Evolutionary conservation across 2,113 vertebrate genomes (phyloP).

Genomic region (Neotoma lepida): DNA sequence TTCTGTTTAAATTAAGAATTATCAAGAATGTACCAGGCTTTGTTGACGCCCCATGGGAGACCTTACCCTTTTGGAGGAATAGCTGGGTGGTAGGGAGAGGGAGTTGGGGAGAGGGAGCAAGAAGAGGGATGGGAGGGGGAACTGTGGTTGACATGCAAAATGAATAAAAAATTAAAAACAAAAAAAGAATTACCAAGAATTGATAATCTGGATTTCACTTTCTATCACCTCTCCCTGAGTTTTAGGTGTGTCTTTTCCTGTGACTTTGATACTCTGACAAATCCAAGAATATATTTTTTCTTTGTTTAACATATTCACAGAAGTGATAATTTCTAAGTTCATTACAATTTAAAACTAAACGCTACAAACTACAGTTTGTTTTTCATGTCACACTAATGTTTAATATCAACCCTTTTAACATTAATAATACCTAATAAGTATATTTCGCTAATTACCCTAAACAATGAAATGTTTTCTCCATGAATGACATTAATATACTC

Average conservation of each 20-base stretch:
- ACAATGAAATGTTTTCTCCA: not conserved
- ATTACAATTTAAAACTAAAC: not conserved
- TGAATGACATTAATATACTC: not conserved
- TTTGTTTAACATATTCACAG: not conserved
- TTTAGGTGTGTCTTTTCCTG: not conserved
- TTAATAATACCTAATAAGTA: not conserved
- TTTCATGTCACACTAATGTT: not conserved
- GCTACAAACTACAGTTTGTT: not conserved
- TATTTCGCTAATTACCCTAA: not conserved
- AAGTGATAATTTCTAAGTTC: not conserved
- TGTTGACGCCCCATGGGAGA: no score
- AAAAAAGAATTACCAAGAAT: not conserved
- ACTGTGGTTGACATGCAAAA: no score
- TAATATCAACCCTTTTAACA: not conserved
- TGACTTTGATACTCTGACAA: not conserved
- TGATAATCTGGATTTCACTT: not conserved
- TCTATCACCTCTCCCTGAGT: not conserved
- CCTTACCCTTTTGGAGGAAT: no score
- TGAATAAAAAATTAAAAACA: no score
- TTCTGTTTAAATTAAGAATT: not conserved
- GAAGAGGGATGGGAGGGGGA: no score
- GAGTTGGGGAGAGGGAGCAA: no score
- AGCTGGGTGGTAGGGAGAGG: no score
- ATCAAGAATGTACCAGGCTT: no score
- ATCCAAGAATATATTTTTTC: not conserved